A percentile compares a stretch with the other conserved stretches of the same genome.
Evolutionary conservation across 2,113 vertebrate species (phyloP).

Genomic region (Eptesicus fuscus): DNA sequence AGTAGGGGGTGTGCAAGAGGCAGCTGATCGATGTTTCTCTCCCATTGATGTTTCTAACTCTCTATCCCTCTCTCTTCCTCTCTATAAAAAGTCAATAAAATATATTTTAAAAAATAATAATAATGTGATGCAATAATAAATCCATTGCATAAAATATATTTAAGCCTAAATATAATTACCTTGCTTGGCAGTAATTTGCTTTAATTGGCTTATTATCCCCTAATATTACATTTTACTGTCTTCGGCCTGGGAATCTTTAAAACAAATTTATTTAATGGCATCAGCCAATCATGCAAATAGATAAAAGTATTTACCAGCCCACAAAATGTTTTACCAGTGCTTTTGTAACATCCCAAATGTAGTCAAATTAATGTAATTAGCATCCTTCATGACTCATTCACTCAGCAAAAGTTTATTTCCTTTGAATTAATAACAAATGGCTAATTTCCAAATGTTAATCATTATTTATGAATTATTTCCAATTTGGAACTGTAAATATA

Average conservation of each 20-base stretch:
- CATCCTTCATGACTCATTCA: background rate
- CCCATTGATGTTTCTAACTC: no score
- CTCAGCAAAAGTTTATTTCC: background rate
- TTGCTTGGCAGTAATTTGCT: conserved; percentile 25
- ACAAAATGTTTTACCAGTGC: conserved; percentile 49
- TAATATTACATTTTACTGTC: conserved; percentile 18
- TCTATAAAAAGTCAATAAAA: no score
- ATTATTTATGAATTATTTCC: background rate
- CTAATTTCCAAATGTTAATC: background rate
- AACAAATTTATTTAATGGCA: conserved; percentile 41
- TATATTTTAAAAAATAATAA: no score
- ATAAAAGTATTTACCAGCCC: conserved; percentile 56
- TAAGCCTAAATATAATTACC: conserved; percentile 12
- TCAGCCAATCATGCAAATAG: conserved; percentile 32
- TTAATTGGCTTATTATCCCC: conserved; percentile 14
- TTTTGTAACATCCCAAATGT: conserved; percentile 34
- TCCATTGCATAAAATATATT: background rate
- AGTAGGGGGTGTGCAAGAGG: no score
- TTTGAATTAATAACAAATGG: background rate
- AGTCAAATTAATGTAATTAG: conserved; percentile 37
- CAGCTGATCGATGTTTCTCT: no score
- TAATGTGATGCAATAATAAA: background rate
- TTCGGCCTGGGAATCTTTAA: conserved; percentile 27
- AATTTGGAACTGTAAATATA: background rate
- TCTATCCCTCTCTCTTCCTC: no score